Conservation (phyloP, 2,888 invertebrate genomes). For the Byasa hedistus region DNA sequence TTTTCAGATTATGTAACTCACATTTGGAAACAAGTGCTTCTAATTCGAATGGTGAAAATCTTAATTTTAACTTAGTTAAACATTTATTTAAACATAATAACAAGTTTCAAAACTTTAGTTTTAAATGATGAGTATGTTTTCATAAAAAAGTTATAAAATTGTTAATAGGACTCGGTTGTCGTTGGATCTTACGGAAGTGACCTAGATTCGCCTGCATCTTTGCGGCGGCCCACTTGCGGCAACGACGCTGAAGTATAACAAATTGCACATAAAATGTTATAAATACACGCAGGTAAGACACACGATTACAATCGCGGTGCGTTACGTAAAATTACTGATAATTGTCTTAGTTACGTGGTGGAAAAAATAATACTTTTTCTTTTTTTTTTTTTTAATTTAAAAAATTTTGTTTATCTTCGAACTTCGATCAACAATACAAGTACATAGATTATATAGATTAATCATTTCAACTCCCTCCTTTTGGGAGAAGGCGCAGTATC, state of each 20-base stretch:
- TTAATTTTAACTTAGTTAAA: too few relatives aligned
- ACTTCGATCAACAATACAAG: not conserved
- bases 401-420: not conserved
- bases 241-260: slow-evolving; percentile 9
- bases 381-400: not conserved
- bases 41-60: too few relatives aligned
- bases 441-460: not conserved
- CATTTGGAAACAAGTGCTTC: too few relatives aligned
- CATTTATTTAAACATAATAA: too few relatives aligned
- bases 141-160: not conserved
- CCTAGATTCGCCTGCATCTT: slow-evolving; percentile 16
- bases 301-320: not conserved
- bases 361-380: not conserved
- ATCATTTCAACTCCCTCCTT: too few relatives aligned
- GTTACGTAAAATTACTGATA: slow-evolving; percentile 1
- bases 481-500: too few relatives aligned
- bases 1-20: too few relatives aligned
- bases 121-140: not conserved
- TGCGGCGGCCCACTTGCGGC: slow-evolving; percentile 14
- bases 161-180: slow-evolving; percentile 1
- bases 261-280: slow-evolving; percentile 13
- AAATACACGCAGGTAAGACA: slow-evolving; percentile 10
- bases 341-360: not conserved
- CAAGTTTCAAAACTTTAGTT: too few relatives aligned
- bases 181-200: slow-evolving; percentile 19